These are phyloP conservation scores for Oreotrochilus melanogaster DNA, from an alignment of 2,113 vertebrate species.

Conservation along the genomic window DNA sequence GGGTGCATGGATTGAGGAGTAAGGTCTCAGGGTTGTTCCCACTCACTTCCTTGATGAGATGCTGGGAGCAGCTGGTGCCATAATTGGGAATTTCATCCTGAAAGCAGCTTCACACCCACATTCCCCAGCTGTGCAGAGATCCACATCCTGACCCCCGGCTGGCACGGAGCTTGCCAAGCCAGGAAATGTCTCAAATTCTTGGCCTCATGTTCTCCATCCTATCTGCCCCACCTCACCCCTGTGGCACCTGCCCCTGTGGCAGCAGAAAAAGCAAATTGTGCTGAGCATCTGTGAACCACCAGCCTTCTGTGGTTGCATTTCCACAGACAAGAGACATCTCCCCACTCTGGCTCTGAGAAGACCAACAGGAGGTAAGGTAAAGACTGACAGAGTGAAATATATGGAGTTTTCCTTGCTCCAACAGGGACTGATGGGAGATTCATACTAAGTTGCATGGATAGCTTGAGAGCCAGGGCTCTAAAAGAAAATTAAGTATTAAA, in stretches of 20 bases:
- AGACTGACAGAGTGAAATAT: not conserved
- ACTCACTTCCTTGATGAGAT: not conserved
- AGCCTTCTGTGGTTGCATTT: not conserved
- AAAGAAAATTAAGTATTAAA: slow-evolving; percentile 54
- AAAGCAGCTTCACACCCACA: not conserved
- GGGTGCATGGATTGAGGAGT: not conserved
- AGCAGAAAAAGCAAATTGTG: not conserved
- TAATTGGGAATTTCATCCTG: slow-evolving; percentile 1
- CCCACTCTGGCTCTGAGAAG: not conserved
- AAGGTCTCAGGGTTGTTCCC: not conserved
- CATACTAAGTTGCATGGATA: not conserved
- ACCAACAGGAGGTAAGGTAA: not conserved
- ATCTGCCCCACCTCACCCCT: not conserved
- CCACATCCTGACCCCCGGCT: not conserved
- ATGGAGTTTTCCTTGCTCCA: not conserved
- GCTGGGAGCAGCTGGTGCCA: slow-evolving; percentile 13
- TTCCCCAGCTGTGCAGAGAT: not conserved
- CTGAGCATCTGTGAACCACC: not conserved
- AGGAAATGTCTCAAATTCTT: slow-evolving; percentile 40
- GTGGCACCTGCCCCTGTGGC: not conserved
- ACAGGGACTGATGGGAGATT: not conserved
- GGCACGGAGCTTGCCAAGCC: not conserved
- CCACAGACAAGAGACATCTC: not conserved
- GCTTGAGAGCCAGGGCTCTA: not conserved
- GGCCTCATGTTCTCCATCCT: not conserved